A percentile compares a stretch with the other conserved stretches of the same genome.
These are phyloP conservation scores for Romanomermis culicivorax DNA, from an alignment of 2,888 invertebrate species.

Conservation along the genomic window DNA sequence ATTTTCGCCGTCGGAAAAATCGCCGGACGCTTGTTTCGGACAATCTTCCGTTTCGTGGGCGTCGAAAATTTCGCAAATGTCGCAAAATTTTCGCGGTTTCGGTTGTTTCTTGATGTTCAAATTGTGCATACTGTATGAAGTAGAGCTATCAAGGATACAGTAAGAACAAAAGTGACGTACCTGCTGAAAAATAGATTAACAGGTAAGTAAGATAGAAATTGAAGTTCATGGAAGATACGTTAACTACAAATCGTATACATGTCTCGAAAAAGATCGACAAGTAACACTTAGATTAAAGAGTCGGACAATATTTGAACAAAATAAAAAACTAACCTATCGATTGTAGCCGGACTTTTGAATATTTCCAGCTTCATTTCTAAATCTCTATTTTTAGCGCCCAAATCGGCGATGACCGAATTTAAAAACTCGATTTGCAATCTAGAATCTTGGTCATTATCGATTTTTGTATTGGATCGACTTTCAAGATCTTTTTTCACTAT, in stretches of 20 bases:
- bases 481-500: neutral
- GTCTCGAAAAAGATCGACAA: too few relatives aligned
- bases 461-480: too few relatives aligned
- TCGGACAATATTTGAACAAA: too few relatives aligned
- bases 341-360: slow-evolving; percentile 5
- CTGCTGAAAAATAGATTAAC: neutral
- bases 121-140: neutral
- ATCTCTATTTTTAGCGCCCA: slow-evolving; percentile 74
- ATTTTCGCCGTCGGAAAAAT: neutral
- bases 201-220: too few relatives aligned
- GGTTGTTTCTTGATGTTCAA: slow-evolving; percentile 7
- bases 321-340: too few relatives aligned
- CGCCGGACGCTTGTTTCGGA: slow-evolving; percentile 34
- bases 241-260: too few relatives aligned
- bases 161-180: neutral
- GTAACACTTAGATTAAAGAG: too few relatives aligned
- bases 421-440: slow-evolving; percentile 46
- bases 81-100: slow-evolving; percentile 73
- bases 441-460: too few relatives aligned
- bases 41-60: slow-evolving; percentile 92
- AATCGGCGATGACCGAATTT: slow-evolving; percentile 85
- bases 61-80: slow-evolving; percentile 91
- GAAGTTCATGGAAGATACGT: too few relatives aligned
- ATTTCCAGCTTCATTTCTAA: slow-evolving; percentile 54
- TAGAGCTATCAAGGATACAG: neutral